Evolutionary conservation across 1,140 invertebrate genomes (phyloP).

Genomic region (Lerema accius): DNA sequence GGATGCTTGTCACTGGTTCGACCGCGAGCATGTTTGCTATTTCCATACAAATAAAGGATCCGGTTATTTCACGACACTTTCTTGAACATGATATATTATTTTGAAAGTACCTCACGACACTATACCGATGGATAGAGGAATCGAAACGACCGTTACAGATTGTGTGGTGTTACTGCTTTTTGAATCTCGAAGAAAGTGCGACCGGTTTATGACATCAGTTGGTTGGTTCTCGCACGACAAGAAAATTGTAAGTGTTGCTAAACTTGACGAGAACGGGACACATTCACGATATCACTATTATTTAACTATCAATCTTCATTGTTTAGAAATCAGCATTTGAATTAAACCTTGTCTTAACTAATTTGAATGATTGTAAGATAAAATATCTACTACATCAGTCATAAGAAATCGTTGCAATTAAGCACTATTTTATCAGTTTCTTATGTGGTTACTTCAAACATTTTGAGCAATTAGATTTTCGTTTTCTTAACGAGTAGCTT

Average conservation of each 20-base stretch:
- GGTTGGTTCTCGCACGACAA: constrained; percentile 8
- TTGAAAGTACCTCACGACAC: constrained; percentile 1
- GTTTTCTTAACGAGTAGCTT: too few relatives aligned
- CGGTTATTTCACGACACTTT: neutral
- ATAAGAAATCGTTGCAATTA: too few relatives aligned
- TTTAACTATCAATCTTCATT: constrained; percentile 1
- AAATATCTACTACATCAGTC: too few relatives aligned
- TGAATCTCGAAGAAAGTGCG: constrained; percentile 26
- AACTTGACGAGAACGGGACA: neutral
- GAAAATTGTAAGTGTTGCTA: neutral
- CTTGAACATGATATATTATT: neutral
- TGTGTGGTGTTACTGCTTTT: constrained; percentile 9
- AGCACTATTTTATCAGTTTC: too few relatives aligned
- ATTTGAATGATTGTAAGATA: too few relatives aligned
- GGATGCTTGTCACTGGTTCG: neutral
- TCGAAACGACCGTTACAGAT: constrained; percentile 28
- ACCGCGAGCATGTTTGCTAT: neutral
- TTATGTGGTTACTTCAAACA: too few relatives aligned
- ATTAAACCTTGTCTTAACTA: too few relatives aligned
- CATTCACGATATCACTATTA: neutral
- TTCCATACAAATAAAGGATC: neutral
- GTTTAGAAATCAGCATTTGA: neutral
- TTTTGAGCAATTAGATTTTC: too few relatives aligned
- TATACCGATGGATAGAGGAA: constrained; percentile 5
- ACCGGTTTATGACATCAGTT: constrained; percentile 17